phyloP scores from a whole-genome alignment of 1,140 invertebrate genomes.

The Lithobius niger region DNA sequence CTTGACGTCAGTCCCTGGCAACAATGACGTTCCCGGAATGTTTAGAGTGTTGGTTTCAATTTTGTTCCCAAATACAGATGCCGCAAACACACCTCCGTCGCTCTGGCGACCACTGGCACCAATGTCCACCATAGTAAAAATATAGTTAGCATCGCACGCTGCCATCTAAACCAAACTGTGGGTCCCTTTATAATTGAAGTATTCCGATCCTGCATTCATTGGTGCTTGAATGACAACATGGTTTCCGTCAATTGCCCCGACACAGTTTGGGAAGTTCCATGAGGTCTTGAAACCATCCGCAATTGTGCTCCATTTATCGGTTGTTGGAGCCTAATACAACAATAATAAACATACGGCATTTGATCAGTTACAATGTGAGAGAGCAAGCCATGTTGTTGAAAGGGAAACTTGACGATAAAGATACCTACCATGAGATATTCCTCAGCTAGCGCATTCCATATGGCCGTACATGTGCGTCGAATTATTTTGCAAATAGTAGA shows the following conservation, averaged over 20 bases:
- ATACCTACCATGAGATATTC: too few relatives aligned
- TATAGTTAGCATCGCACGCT: conserved; percentile 16
- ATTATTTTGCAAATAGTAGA: too few relatives aligned
- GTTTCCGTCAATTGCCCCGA: conserved; percentile 21
- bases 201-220: conserved; percentile 10
- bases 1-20: not conserved
- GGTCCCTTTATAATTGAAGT: conserved; percentile 18
- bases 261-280: conserved; percentile 21
- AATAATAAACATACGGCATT: too few relatives aligned
- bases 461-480: too few relatives aligned
- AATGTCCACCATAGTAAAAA: conserved; percentile 17
- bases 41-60: conserved; percentile 4
- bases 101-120: conserved; percentile 13
- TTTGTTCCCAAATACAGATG: conserved; percentile 5
- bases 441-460: too few relatives aligned
- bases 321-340: too few relatives aligned
- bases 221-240: conserved; percentile 18
- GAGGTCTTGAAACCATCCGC: conserved; percentile 13
- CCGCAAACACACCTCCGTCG: conserved; percentile 14
- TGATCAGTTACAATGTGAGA: too few relatives aligned
- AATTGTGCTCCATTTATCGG: conserved; percentile 17
- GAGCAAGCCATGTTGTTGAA: too few relatives aligned
- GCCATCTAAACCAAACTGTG: conserved; percentile 16
- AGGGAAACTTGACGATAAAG: too few relatives aligned
- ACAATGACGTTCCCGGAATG: not conserved